phyloP scores from a whole-genome alignment of 2,797 vertebrate species.

The Clarias pachynema region DNA sequence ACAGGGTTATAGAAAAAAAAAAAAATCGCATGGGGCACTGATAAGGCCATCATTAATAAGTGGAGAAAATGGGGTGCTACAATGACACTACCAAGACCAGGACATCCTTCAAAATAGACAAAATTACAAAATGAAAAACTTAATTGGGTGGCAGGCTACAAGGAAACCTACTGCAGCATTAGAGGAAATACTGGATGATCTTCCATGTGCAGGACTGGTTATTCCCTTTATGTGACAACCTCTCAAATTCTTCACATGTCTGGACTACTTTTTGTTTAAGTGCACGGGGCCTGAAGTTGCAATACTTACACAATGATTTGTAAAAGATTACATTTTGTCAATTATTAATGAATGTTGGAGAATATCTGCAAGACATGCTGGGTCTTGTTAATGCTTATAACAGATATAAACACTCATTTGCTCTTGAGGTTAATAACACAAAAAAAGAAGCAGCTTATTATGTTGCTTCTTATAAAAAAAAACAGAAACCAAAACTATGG shows the following conservation, averaged over 20 bases:
- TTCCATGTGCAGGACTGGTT: neutral
- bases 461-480: too few relatives aligned
- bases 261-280: too few relatives aligned
- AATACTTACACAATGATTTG: too few relatives aligned
- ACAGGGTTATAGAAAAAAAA: neutral
- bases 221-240: neutral
- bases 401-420: neutral
- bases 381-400: neutral
- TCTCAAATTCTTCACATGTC: neutral
- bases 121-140: neutral
- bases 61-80: neutral
- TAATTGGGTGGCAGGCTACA: neutral
- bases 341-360: neutral
- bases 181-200: neutral
- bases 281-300: too few relatives aligned
- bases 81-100: neutral
- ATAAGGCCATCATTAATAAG: neutral
- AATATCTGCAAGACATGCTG: neutral
- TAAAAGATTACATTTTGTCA: too few relatives aligned
- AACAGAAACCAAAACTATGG: too few relatives aligned
- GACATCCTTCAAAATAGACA: neutral
- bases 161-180: neutral
- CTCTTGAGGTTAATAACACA: too few relatives aligned
- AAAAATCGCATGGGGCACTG: neutral
- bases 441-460: too few relatives aligned